Evolutionary conservation across 2,797 vertebrate genomes (phyloP).

Genomic region (Synanceia verrucosa): DNA sequence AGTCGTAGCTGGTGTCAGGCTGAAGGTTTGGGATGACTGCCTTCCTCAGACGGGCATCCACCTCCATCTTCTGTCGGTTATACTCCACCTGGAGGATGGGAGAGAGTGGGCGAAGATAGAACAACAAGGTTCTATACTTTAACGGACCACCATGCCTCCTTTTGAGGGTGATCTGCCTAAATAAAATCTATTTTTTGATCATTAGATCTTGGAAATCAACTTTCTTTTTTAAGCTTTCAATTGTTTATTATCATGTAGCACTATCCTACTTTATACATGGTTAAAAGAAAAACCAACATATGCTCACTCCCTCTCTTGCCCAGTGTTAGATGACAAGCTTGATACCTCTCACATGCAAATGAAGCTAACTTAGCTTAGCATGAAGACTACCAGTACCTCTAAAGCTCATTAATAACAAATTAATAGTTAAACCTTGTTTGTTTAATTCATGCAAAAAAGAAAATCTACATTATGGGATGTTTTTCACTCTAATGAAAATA

Average conservation of each 20-base stretch:
- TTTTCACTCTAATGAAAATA: not conserved
- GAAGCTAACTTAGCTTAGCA: not conserved
- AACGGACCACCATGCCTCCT: not conserved
- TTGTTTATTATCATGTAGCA: not conserved
- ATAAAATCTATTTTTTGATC: not conserved
- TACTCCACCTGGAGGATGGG: conserved; percentile 90
- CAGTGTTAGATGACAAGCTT: not conserved
- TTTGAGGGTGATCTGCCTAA: not conserved
- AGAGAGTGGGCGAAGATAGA: not conserved
- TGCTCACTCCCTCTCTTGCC: not conserved
- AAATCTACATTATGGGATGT: too few species aligned
- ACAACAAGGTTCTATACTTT: not conserved
- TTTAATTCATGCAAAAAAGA: conserved; percentile 5
- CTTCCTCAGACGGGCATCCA: conserved; percentile 92
- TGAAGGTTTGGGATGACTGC: conserved; percentile 93
- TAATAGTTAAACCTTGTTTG: not conserved
- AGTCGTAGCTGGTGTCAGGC: conserved; percentile 94
- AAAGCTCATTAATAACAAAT: not conserved
- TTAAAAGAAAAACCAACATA: not conserved
- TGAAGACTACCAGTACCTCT: not conserved
- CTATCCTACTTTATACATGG: not conserved
- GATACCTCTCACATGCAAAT: not conserved
- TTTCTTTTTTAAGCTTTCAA: not conserved
- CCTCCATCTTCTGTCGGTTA: conserved; percentile 89
- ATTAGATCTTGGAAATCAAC: not conserved